phyloP scores from a whole-genome alignment of 2,888 invertebrate genomes.

The Oxycera nigricornis region DNA sequence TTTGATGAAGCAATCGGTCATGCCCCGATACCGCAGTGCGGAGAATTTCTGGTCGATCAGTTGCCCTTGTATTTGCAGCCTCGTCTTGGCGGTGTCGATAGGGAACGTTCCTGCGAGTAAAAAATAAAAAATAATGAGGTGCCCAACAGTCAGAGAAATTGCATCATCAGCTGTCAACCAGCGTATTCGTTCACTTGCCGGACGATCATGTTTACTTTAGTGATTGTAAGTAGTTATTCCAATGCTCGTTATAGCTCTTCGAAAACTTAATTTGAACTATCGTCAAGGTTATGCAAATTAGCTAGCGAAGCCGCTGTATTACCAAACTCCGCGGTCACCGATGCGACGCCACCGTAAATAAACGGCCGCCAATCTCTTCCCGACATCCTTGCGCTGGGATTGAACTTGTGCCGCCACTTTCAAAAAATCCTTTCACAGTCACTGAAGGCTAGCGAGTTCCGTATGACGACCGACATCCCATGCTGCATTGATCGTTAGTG shows the following conservation, averaged over 20 bases:
- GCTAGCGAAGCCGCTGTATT: conserved; percentile 56
- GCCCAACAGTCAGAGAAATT: neutral
- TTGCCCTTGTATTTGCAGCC: conserved; percentile 94
- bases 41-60: conserved; percentile 78
- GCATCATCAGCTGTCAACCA: no score
- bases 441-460: no score
- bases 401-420: no score
- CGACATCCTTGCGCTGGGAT: no score
- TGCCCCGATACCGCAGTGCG: conserved; percentile 82
- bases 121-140: neutral
- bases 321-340: conserved; percentile 94
- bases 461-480: no score
- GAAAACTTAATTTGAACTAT: neutral
- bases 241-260: no score
- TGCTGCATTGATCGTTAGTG: no score
- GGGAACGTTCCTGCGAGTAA: conserved; percentile 83
- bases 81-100: conserved; percentile 94
- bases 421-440: no score
- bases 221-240: no score
- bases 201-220: no score
- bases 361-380: conserved; percentile 91
- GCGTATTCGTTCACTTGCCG: no score
- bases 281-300: conserved; percentile 9
- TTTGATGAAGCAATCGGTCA: conserved; percentile 89
- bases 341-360: conserved; percentile 92